Conservation (phyloP, 2,797 vertebrate genomes). For the Enteromius radiatus region DNA sequence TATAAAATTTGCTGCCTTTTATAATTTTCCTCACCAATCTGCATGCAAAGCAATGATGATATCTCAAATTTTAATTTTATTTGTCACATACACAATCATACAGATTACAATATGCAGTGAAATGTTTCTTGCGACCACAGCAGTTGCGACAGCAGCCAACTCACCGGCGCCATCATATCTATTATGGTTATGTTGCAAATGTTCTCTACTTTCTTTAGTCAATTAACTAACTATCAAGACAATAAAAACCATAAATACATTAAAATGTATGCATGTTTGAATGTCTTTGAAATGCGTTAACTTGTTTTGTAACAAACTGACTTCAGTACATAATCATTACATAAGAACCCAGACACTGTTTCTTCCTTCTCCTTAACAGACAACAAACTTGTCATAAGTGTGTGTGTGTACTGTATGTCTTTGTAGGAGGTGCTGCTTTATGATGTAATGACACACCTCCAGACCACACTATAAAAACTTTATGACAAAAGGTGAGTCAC, state of each 20-base stretch:
- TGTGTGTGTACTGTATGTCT: background rate
- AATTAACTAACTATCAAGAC: background rate
- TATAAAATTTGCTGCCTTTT: background rate
- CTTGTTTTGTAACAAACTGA: background rate
- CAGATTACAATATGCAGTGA: too few relatives aligned
- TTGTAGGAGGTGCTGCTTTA: conserved; percentile 12
- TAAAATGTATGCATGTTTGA: background rate
- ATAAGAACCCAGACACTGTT: background rate
- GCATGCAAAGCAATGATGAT: background rate
- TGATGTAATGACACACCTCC: conserved; percentile 41
- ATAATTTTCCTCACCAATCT: background rate
- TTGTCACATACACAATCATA: too few relatives aligned
- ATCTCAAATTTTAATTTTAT: too few relatives aligned
- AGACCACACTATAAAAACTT: conserved; percentile 27
- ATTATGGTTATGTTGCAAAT: background rate
- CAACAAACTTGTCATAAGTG: background rate
- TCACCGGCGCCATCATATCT: too few relatives aligned
- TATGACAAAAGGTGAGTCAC: conserved; percentile 16
- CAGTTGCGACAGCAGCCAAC: too few relatives aligned
- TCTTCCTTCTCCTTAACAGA: background rate
- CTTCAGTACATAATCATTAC: background rate
- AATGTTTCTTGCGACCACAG: too few relatives aligned
- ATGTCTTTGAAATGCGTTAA: background rate
- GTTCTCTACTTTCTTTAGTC: background rate
- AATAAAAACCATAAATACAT: background rate